Conservation (phyloP, 2,113 vertebrate species). For the Etia nguti region DNA sequence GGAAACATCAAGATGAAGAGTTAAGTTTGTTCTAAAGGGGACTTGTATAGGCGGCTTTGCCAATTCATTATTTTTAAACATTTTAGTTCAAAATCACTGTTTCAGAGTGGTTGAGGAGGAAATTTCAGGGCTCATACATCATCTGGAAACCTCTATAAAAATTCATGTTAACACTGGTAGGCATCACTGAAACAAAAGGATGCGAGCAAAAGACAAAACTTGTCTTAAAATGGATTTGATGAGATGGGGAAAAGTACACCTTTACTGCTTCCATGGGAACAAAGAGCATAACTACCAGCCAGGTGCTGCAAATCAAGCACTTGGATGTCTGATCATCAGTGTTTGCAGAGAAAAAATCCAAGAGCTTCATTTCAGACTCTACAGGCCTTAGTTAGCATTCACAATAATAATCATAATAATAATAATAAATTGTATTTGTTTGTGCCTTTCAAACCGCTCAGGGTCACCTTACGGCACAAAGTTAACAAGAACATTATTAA, state of each 20-base stretch:
- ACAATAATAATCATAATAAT: neutral
- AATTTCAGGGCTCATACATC: neutral
- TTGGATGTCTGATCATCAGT: neutral
- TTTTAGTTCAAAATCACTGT: neutral
- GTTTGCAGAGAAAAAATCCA: neutral
- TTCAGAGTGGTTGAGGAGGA: neutral
- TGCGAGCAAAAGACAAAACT: neutral
- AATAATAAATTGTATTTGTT: neutral
- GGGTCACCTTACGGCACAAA: neutral
- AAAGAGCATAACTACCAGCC: neutral
- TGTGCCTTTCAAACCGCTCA: neutral
- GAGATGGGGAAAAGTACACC: neutral
- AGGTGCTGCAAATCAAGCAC: neutral
- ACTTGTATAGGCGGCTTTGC: neutral
- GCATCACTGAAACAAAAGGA: neutral
- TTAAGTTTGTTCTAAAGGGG: neutral
- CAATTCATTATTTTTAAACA: neutral
- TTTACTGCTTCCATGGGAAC: neutral
- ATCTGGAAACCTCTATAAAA: neutral
- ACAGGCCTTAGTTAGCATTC: neutral
- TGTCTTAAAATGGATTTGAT: neutral
- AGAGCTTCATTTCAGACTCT: neutral
- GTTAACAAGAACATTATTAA: neutral
- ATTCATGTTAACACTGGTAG: neutral
- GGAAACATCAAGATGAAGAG: neutral